These are phyloP conservation scores for Thumatha senex DNA, from an alignment of 2,888 invertebrate species.

Conservation along the genomic window DNA sequence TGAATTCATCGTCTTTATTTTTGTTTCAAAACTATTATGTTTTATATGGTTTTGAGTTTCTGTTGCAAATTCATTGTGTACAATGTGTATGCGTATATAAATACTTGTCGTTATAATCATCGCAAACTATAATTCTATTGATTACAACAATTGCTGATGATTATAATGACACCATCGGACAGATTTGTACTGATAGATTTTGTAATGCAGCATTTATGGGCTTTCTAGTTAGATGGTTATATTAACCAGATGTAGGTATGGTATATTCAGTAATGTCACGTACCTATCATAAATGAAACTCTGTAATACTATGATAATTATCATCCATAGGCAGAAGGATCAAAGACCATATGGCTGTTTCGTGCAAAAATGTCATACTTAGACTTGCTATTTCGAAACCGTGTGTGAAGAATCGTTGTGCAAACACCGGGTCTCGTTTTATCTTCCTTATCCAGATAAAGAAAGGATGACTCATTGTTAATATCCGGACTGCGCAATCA, in stretches of 20 bases:
- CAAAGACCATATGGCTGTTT: conserved; percentile 30
- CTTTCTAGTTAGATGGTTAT: too few relatives aligned
- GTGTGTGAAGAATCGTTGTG: conserved; percentile 39
- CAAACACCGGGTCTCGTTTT: conserved; percentile 53
- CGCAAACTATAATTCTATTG: conserved; percentile 29
- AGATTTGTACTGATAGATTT: conserved; percentile 47
- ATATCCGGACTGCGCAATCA: conserved; percentile 67
- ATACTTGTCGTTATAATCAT: conserved; percentile 5
- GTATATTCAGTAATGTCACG: conserved; percentile 7
- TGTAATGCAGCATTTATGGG: conserved; percentile 44
- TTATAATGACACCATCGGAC: conserved; percentile 57
- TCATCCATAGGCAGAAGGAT: conserved; percentile 11
- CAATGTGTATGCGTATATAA: conserved; percentile 7
- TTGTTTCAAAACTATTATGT: not conserved
- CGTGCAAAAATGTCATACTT: conserved; percentile 24
- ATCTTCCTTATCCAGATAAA: conserved; percentile 69
- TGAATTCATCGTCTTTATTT: not conserved
- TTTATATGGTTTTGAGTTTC: not conserved
- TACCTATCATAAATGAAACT: conserved; percentile 5
- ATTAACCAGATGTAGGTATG: not conserved
- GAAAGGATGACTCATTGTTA: conserved; percentile 63
- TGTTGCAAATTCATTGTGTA: not conserved
- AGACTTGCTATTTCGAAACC: conserved; percentile 27
- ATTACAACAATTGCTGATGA: conserved; percentile 30
- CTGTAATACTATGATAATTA: conserved; percentile 5